phyloP scores from a whole-genome alignment of 1,140 invertebrate species.

The Drosophila melanogaster region Release_6_plus_ISO1_MT NT_033777.3:21935501-21936000 shows the following conservation, averaged over 20 bases:
- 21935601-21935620: slow-evolving; percentile 49
- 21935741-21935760: slow-evolving; percentile 44
- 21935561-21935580: slow-evolving; percentile 28
- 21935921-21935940: slow-evolving; percentile 44
- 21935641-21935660: too few relatives aligned
- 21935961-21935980: slow-evolving; percentile 55
- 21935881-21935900: slow-evolving; percentile 64
- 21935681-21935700: slow-evolving; percentile 60
- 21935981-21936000: slow-evolving; percentile 22
- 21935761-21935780: slow-evolving; percentile 74
- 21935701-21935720: slow-evolving; percentile 66
- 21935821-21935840: slow-evolving; percentile 25
- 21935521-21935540: slow-evolving; percentile 54
- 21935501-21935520: slow-evolving; percentile 28
- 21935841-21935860: slow-evolving; percentile 31
- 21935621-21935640: slow-evolving; percentile 2
- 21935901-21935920: slow-evolving; percentile 67
- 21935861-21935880: neutral
- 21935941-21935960: slow-evolving; percentile 52
- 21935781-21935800: slow-evolving; percentile 70
- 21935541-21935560: neutral
- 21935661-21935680: slow-evolving; percentile 32
- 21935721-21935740: slow-evolving; percentile 19
- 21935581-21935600: slow-evolving; percentile 27
- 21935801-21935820: slow-evolving; percentile 13